Evolutionary conservation across 2,113 vertebrate species (phyloP).

Genomic region (Prinia subflava): DNA sequence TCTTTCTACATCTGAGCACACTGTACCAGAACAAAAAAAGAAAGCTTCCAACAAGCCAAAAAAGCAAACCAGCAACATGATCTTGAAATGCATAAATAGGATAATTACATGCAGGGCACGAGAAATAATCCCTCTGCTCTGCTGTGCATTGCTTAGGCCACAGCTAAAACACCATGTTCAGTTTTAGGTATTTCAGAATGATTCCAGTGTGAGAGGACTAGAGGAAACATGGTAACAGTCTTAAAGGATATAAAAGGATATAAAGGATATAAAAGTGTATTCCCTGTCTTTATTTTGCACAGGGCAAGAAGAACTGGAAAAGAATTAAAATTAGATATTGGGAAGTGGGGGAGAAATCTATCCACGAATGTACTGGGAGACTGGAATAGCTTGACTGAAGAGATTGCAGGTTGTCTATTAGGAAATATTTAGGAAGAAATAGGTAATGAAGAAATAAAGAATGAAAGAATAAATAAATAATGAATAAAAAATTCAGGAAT

Average conservation of each 20-base stretch:
- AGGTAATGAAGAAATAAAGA: not conserved
- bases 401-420: not conserved
- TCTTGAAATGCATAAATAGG: slow-evolving; percentile 2
- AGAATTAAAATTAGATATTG: not conserved
- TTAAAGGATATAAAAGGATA: not conserved
- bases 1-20: not conserved
- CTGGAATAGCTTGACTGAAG: not conserved
- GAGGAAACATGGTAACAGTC: not conserved
- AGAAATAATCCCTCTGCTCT: not conserved
- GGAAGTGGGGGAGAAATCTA: not conserved
- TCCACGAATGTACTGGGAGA: not conserved
- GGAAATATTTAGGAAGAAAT: not conserved
- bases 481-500: not conserved
- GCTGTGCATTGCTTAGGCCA: not conserved
- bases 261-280: not conserved
- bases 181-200: not conserved
- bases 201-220: not conserved
- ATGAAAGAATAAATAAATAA: not conserved
- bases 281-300: not conserved
- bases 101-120: not conserved
- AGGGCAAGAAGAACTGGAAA: not conserved
- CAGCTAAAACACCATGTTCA: not conserved
- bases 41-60: not conserved
- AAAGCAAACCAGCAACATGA: not conserved
- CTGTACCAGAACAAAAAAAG: slow-evolving; percentile 16